phyloP scores from a whole-genome alignment of 2,888 invertebrate genomes.

The Drosophila seclusa region DNA sequence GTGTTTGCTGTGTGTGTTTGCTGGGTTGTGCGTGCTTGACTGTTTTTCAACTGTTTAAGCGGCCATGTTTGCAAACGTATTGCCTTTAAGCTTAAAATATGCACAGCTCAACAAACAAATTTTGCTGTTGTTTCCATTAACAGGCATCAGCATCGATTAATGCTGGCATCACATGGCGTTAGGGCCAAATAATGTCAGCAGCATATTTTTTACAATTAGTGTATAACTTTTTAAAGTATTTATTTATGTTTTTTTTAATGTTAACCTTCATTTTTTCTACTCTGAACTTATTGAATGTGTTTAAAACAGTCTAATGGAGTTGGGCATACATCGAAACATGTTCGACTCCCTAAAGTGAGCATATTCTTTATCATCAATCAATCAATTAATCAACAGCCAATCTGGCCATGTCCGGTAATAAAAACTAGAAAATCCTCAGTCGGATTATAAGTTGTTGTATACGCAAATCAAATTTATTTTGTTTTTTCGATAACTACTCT shows the following conservation, averaged over 20 bases:
- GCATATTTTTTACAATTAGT: neutral
- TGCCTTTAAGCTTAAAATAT: constrained; percentile 64
- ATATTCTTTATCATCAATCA: neutral
- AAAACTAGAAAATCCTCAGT: neutral
- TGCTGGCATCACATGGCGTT: constrained; percentile 36
- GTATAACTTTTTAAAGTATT: neutral
- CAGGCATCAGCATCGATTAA: constrained; percentile 39
- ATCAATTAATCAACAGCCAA: neutral
- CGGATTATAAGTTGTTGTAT: neutral
- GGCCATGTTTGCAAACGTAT: constrained; percentile 60
- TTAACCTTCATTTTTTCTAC: neutral
- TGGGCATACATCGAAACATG: neutral
- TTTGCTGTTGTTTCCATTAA: constrained; percentile 34
- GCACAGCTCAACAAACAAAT: constrained; percentile 42
- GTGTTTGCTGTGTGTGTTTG: constrained; percentile 8
- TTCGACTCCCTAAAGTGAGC: neutral
- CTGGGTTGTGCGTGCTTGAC: constrained; percentile 15
- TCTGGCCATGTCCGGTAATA: neutral
- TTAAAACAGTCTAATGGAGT: neutral
- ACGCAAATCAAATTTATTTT: neutral
- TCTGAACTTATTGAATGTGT: neutral
- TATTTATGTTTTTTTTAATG: neutral
- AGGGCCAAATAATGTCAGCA: constrained; percentile 14
- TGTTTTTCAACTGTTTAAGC: constrained; percentile 53
- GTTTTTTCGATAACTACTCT: neutral